Base-by-base conservation (phyloP, 2,888 invertebrate species). In the Cinara cedri region DNA sequence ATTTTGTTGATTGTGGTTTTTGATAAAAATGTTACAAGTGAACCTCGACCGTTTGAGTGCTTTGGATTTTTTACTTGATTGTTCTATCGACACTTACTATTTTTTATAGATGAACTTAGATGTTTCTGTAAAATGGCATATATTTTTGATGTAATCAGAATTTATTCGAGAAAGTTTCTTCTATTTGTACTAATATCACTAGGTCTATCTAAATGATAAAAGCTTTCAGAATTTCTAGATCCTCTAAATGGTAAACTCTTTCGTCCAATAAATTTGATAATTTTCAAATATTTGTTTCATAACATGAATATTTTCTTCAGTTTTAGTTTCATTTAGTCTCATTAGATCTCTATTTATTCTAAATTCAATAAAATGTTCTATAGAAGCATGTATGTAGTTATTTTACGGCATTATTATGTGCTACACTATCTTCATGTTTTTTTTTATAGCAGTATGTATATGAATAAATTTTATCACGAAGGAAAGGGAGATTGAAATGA, bases 241-340 rank as follows among this genome's bases (percentile, higher is more conserved):
- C 65, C 65, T 46, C 65, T 65, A 65, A 65, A 65, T 46, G 44
- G 65, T 65, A 65, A 46, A 46, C 46, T 65, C 21, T 65, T 44
- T 65, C 21, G 21, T 8, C 21, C 46, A 14, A 65, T 14, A 65
- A 65, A 65, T 65, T 46, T 65, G 1, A 65, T 65, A 46, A 65
- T 46, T n/a, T 3, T 65, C 65, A 65, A 65, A 65, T 65, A 65
- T 65, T 46, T 46, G 16, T 65, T 65, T 46, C 14, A 46, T 21
- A 14, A 65, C 21, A 65, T 65, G 21, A 21, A 46, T 46, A 46
- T 65, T 65, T 65, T 65, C 65, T 46, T 46, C 14, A 9, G 21
- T 46, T 21, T 65, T 21, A 65, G 21, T 65, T 46, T 46, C 46
- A n/a, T 65, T 65, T 1, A 65, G 21, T 21, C 14, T 11, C 44